These are phyloP conservation scores for Zaprionus tsacasi DNA, from an alignment of 1,140 invertebrate species.

Conservation along the genomic window DNA sequence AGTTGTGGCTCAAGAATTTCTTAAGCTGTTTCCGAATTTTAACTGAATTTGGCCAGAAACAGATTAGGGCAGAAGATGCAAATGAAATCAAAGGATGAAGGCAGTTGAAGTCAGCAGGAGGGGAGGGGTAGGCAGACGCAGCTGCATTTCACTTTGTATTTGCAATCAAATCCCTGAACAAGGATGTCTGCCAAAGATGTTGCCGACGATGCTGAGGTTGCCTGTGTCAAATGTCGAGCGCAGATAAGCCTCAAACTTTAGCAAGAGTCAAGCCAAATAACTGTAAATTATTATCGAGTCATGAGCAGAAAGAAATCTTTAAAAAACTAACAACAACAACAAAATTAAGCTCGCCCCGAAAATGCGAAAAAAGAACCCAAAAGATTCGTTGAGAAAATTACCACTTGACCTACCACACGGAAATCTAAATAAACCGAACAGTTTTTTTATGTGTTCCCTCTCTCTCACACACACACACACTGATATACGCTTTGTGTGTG, in stretches of 20 bases:
- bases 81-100: constrained; percentile 31
- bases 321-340: background rate
- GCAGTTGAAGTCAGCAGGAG: background rate
- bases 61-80: constrained; percentile 3
- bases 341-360: background rate
- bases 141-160: background rate
- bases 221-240: background rate
- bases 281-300: constrained; percentile 4
- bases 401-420: constrained; percentile 77
- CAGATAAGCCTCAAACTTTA: background rate
- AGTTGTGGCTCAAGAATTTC: background rate
- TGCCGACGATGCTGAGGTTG: background rate
- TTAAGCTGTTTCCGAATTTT: background rate
- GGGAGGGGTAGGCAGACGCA: background rate
- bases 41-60: background rate
- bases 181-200: too few relatives aligned
- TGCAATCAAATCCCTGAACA: background rate
- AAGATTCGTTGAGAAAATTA: constrained; percentile 66
- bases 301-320: background rate
- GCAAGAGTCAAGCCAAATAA: background rate
- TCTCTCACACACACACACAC: background rate
- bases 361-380: background rate
- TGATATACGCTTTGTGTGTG: background rate
- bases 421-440: constrained; percentile 76
- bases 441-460: constrained; percentile 51